Base-by-base conservation (phyloP, 2,888 invertebrate species). In the Amblyjoppa proteus region DNA sequence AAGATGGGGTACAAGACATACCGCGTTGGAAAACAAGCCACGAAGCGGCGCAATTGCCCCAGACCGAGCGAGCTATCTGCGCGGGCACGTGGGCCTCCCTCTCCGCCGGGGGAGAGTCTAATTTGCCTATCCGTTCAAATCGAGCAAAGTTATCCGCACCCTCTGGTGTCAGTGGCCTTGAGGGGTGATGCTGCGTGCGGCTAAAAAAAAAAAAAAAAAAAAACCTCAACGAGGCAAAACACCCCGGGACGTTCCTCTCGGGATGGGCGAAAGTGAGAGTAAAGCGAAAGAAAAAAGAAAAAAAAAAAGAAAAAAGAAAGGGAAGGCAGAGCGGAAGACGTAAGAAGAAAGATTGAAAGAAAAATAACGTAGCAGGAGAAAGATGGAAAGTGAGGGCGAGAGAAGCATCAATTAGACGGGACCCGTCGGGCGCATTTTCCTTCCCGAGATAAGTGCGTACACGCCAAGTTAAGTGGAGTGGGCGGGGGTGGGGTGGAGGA, bases 21-120 rank as follows among this genome's bases (percentile, higher is more conserved):
- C 7, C 45, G 16, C 69, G 81, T 75, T 81, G 51, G 69, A 69
- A 81, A 70, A 69, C 81, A 75, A 70, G 61, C 56, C 75, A 75
- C 81, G 75, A 58, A 53, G 45, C 20, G 28, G 45, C 49, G 25
- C 41, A n/a, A 66, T 75, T 64, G 31, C 38, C 58, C 74, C 74
- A 68, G 41, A 6, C 45, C 53, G 74, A 87, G 88, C 86, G 88
- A 86, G 88, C 90, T 91, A 91, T 91, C 90, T 89, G 45, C 38
- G 51, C 66, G 69, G 51, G 81, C 70, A 64, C 82, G 80, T 81
- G 87, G 66, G 87, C 85, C 34, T 85, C 86, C 83, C 34, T 70
- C 77, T n/a, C n/a, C 64, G 64, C 64, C 28, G 64, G 6, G 16
- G 34, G 38, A 38, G 66, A 66, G 66, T 84, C 80, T 84, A 79